phyloP scores from a whole-genome alignment of 1,140 invertebrate genomes.

The Meloidogyne hapla region DNA sequence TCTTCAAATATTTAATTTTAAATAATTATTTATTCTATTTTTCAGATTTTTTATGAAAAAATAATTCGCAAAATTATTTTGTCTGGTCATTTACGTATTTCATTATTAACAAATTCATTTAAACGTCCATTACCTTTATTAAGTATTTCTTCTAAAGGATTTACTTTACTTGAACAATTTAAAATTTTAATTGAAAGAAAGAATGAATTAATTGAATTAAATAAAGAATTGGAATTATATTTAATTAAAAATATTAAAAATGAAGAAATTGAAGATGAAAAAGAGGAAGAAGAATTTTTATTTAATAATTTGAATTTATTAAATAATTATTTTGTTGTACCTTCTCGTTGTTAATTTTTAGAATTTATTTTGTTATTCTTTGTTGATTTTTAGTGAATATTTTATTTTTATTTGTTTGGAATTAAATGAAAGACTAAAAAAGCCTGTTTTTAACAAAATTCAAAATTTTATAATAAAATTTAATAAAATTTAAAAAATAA shows the following conservation, averaged over 20 bases:
- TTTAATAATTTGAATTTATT: background rate
- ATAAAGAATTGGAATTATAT: slow-evolving; percentile 1
- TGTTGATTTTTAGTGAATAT: too few relatives aligned
- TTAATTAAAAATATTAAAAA: background rate
- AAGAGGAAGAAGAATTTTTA: background rate
- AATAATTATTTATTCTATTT: background rate
- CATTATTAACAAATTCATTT: slow-evolving; percentile 6
- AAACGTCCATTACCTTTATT: background rate
- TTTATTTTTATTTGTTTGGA: too few relatives aligned
- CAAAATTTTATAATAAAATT: too few relatives aligned
- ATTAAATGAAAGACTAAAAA: too few relatives aligned
- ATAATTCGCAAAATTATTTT: background rate
- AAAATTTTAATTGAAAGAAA: background rate
- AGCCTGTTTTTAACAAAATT: too few relatives aligned
- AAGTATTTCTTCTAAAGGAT: background rate
- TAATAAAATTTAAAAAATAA: too few relatives aligned
- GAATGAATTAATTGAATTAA: slow-evolving; percentile 7
- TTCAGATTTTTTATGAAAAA: background rate
- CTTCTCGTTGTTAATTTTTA: too few relatives aligned
- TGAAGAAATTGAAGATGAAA: background rate
- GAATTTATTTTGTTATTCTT: too few relatives aligned
- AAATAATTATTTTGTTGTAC: background rate
- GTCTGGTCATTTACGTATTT: background rate
- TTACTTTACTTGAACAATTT: background rate
- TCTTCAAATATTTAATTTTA: background rate